Base-by-base conservation (phyloP, 2,888 invertebrate genomes). In the Iselma pallidipennis region DNA sequence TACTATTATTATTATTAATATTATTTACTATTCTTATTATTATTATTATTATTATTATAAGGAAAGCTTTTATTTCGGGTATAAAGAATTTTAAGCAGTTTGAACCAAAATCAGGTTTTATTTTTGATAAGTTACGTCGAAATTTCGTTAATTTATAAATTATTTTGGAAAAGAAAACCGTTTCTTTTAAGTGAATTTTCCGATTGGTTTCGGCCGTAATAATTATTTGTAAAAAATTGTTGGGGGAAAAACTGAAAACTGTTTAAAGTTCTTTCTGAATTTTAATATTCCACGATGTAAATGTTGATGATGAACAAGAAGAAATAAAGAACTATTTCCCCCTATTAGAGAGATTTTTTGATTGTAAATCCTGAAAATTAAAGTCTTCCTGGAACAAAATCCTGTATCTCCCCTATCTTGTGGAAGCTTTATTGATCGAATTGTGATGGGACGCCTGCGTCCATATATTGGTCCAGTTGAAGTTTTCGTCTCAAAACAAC, bases 21-120 rank as follows among this genome's bases (percentile, higher is more conserved):
- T 45, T 21, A 45, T 45, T 45, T 21, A 45, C 21, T 37, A 37
- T 37, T 9, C 7, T 37, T 16, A 37, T n/a, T 37, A 45, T 45
- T 45, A 21, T 45, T 23, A 23, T 10, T 21, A 21, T n/a, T 12
- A 45, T 12, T 1, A 45, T 12, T 2, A 10, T 45, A 25, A 49
- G 23, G 7, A 16, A 29, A 7, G 16, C 12, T 26, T 50, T 55
- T 16, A 25, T 58, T 29, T 52, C 33, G 28, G 55, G 45, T 50
- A 60, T 64, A 69, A 71, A 70, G 70, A 69, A 72, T 74, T 75
- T 75, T 74, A 72, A 75, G 72, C 73, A 75, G 72, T 57, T 65
- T 64, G 28, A 54, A 49, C 33, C 26, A 26, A n/a, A n/a, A n/a
- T n/a, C 37, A 37, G 29, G 42, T 65, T 66, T 66, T 59, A 55